Conservation (phyloP, 2,888 invertebrate genomes). For the Hypsopygia costalis region DNA sequence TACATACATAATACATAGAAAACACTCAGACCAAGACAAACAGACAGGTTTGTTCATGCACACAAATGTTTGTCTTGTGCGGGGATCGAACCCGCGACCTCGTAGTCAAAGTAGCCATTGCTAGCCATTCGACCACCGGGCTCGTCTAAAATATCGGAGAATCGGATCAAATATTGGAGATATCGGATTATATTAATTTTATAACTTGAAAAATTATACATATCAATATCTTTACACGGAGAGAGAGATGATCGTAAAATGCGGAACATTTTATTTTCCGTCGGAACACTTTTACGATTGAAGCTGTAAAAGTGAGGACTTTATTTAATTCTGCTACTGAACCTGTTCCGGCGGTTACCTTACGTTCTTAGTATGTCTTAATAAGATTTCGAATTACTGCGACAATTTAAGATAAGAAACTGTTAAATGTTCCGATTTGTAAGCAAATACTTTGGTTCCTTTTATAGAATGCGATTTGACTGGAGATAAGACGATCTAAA, state of each 20-base stretch:
- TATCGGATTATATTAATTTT: slow-evolving; percentile 1
- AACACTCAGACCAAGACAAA: too few relatives aligned
- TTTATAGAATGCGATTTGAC: too few relatives aligned
- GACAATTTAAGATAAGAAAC: slow-evolving; percentile 5
- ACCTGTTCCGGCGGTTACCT: slow-evolving; percentile 23
- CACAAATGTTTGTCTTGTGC: too few relatives aligned
- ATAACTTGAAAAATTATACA: slow-evolving; percentile 9
- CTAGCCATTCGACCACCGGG: too few relatives aligned
- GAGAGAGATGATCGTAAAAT: slow-evolving; percentile 20
- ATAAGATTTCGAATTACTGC: slow-evolving; percentile 9
- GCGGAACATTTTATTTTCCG: slow-evolving; percentile 35
- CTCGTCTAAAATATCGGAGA: too few relatives aligned
- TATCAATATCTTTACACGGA: slow-evolving; percentile 10
- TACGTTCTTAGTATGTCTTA: slow-evolving; percentile 8
- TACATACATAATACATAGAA: too few relatives aligned
- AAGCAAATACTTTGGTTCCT: neutral
- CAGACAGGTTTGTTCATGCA: too few relatives aligned
- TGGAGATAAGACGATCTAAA: too few relatives aligned
- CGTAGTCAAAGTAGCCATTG: too few relatives aligned
- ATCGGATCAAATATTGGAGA: too few relatives aligned
- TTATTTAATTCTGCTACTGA: slow-evolving; percentile 47
- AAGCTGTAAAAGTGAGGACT: slow-evolving; percentile 49
- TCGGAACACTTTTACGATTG: slow-evolving; percentile 50
- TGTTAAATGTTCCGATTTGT: neutral
- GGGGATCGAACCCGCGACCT: too few relatives aligned